Base-by-base conservation (phyloP, 2,113 vertebrate species). In the Crotalus tigris region DNA sequence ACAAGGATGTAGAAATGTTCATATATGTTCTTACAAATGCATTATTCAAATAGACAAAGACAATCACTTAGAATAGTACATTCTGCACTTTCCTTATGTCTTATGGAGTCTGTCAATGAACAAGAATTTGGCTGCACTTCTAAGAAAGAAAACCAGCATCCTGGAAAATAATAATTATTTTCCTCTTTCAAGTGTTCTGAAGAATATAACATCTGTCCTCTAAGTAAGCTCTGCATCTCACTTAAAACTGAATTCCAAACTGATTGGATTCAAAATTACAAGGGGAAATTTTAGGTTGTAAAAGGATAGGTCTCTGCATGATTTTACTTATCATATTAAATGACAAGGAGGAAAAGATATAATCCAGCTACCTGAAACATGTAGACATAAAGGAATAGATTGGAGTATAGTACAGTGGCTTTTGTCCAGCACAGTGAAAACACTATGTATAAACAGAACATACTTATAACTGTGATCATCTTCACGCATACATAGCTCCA, bases 121-220 rank as follows among this genome's bases (percentile, higher is more conserved):
- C 13, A 29, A 85, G 23, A 57, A 58, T 55, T 92, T 94, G 87
- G 93, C 91, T 55, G 19, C 1, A 90, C 51, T 57, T 92, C 51
- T 92, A 81, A 54, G 19, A 46, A 19, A 58, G 26, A 24, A 51
- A 87, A 88, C 81, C 57, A 87, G 39, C 49, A 92, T 92, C 75
- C 57, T 92, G 91, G 91, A 87, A 87, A 87, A 90, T 57, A 85
- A 87, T 69, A 59, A 92, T 90, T 49, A 64, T 92, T 86, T 90
- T 64, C 57, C 19, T 90, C 7, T 49, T 87, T 90, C 87, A 89
- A 29, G 21, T 4, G 8, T 1, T 85, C 75, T 54, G 64, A 90
- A 75, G 26, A 87, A 64, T 53, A 75, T 87, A 58, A 69, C 87
- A 90, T 92, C 88, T 92, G 91, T 26, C 33, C 57, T 49, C 75